Evolutionary conservation across 1,140 invertebrate genomes (phyloP).

Genomic region (Meteorus sp.): DNA sequence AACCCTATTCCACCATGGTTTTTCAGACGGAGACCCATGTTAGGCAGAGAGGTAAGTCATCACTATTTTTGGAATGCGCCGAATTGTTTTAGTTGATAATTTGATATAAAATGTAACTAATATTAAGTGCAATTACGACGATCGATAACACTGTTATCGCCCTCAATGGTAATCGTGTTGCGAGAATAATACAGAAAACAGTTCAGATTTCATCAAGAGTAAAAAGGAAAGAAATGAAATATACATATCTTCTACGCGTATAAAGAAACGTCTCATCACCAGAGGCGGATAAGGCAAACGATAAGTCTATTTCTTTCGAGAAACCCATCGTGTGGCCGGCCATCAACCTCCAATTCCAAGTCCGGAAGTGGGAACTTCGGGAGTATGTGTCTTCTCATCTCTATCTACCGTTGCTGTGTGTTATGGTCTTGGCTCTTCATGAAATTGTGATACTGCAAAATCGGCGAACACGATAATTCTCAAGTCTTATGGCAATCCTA

Average conservation of each 20-base stretch:
- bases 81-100: neutral
- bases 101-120: neutral
- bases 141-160: neutral
- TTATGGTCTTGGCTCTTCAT: no score
- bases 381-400: constrained; percentile 15
- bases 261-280: constrained; percentile 19
- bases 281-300: constrained; percentile 7
- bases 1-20: constrained; percentile 14
- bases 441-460: neutral
- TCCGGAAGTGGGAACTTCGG: neutral
- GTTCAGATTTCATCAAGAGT: constrained; percentile 17
- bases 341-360: constrained; percentile 14
- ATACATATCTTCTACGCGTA: constrained; percentile 1
- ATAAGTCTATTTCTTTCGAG: no score
- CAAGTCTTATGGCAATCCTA: constrained; percentile 7
- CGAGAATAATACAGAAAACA: constrained; percentile 15
- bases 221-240: neutral
- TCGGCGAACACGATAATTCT: neutral
- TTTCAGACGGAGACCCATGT: constrained; percentile 50
- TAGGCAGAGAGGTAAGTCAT: constrained; percentile 54
- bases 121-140: neutral
- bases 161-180: constrained; percentile 11
- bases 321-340: constrained; percentile 14
- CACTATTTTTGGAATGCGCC: constrained; percentile 11
- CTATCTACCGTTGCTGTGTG: neutral